phyloP scores from a whole-genome alignment of 92 coral and sea anemone genomes.

The Muricea muricata region DNA sequence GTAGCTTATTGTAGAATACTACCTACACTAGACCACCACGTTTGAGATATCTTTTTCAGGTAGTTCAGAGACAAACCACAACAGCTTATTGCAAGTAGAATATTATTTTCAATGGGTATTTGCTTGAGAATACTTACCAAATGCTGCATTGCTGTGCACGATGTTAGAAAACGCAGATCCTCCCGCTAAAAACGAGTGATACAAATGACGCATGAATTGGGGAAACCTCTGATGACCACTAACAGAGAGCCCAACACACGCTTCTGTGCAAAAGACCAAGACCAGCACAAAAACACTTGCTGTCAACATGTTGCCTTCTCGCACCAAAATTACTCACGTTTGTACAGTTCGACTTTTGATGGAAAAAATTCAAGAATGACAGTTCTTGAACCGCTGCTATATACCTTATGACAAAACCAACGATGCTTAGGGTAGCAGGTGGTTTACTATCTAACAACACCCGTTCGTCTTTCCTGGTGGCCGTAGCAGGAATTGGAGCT shows the following conservation, averaged over 20 bases:
- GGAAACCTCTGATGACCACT: not conserved
- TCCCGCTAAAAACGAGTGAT: not conserved
- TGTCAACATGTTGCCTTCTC: not conserved
- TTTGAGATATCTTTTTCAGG: too few species aligned
- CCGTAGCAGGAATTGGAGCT: too few species aligned
- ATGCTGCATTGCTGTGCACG: not conserved
- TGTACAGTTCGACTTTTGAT: not conserved
- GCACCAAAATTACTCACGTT: not conserved
- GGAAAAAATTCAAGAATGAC: not conserved
- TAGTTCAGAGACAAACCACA: not conserved
- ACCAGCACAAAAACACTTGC: not conserved
- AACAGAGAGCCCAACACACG: not conserved
- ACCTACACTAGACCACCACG: too few species aligned
- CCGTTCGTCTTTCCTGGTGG: too few species aligned
- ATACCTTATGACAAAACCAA: too few species aligned
- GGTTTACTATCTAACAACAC: too few species aligned
- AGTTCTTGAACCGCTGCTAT: too few species aligned
- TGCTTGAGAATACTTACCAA: not conserved
- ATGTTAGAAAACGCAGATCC: not conserved
- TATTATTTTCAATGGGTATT: too few species aligned
- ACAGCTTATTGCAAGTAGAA: not conserved
- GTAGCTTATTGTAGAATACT: too few species aligned
- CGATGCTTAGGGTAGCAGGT: too few species aligned
- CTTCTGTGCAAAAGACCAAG: not conserved
- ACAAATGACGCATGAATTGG: not conserved